Conservation (phyloP, 2,113 vertebrate species). For the Chaetops frenatus region DNA sequence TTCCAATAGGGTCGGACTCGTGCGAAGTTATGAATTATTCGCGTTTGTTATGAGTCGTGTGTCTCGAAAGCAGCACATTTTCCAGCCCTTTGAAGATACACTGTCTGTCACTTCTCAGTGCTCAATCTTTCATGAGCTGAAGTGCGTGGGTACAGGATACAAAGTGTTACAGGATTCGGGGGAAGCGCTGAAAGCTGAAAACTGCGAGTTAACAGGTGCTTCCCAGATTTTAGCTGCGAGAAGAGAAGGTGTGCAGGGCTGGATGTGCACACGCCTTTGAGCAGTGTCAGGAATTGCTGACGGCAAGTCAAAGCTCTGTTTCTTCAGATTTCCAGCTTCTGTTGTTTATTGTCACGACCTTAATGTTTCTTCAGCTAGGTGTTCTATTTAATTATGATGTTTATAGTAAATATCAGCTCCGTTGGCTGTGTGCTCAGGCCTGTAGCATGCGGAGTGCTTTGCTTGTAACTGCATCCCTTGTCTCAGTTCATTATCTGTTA, state of each 20-base stretch:
- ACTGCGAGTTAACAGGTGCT: not conserved
- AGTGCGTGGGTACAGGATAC: not conserved
- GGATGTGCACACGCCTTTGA: not conserved
- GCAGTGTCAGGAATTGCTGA: not conserved
- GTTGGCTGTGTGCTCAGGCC: constrained; percentile 85
- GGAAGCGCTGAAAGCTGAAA: not conserved
- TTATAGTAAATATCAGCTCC: constrained; percentile 81
- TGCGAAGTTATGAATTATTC: constrained; percentile 20
- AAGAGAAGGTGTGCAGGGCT: not conserved
- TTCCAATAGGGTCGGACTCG: not conserved
- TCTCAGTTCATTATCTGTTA: constrained; percentile 97
- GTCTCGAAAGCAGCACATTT: constrained; percentile 18
- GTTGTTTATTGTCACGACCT: constrained; percentile 9
- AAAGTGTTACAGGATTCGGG: not conserved
- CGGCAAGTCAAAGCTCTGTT: not conserved
- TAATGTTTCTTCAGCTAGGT: constrained; percentile 60
- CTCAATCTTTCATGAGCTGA: not conserved
- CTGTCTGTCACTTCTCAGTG: constrained; percentile 7
- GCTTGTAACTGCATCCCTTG: constrained; percentile 88
- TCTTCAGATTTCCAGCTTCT: constrained; percentile 23
- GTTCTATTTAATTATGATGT: constrained; percentile 67
- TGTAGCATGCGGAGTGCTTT: constrained; percentile 83
- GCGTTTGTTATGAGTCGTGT: not conserved
- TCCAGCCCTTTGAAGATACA: constrained; percentile 5
- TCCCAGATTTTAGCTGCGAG: not conserved